Base-by-base conservation (phyloP, 2,797 vertebrate species). In the Hydrolagus colliei region DNA sequence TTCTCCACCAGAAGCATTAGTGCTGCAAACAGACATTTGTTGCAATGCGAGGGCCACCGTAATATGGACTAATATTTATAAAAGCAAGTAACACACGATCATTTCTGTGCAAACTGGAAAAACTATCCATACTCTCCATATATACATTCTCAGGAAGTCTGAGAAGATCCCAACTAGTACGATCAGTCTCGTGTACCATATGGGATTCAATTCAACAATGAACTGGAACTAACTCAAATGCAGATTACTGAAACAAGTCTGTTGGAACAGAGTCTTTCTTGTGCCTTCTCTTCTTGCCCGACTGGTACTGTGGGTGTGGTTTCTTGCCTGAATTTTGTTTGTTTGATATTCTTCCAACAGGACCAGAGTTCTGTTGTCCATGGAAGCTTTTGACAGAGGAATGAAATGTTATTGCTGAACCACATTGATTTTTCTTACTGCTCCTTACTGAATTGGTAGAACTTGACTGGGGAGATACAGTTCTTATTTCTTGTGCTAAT, bases 221-320 rank as follows among this genome's bases (percentile, higher is more conserved):
- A 92, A 52, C 41, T 52, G 92, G 92, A 87, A n/a, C 75, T 59
- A 87, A 87, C 85, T 52, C 90, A 88, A 89, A 74, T 87, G 91
- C 89, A 87, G 89, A 91, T 96, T 99, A 99, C 97, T 97, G 98
- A 93, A 95, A 98, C 75, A 97, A 94, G 90, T 98, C 96, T 84
- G 96, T 95, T 86, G 96, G 95, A 88, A 92, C 92, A 0, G 93
- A 91, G 88, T 98, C 97, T 86, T 96, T 93, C 93, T 96, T 95
- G 92, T 97, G 97, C 95, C 96, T 99, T 95, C 97, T 96, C 93
- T 96, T 98, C 92, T 98, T 99, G 93, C 95, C 93, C 68, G 95
- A 95, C 93, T 93, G 95, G 91, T 95, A 97, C 91, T 95, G 96
- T 88, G 96, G 95, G 88, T 96, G 95, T 88, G 93, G 94, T 93